Percentiles rank a stretch among this genome's conserved stretches.
phyloP scores from a whole-genome alignment of 2,113 vertebrate genomes.

The Hirundichthys speculiger region DNA sequence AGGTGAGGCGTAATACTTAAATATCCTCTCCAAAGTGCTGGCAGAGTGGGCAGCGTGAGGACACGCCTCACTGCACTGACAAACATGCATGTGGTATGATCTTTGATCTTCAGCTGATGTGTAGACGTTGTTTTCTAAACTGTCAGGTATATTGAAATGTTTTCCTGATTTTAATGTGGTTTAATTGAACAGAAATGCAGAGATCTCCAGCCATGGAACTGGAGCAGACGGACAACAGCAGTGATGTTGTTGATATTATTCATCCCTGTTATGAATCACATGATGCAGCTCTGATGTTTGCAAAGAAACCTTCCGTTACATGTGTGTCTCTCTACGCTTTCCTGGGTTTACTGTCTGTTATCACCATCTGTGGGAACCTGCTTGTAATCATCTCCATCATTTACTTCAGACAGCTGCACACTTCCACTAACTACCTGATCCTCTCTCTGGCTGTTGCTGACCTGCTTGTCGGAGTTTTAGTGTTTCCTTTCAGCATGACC shows the following conservation, averaged over 20 bases:
- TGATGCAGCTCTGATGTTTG: not conserved
- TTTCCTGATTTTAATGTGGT: too few species aligned
- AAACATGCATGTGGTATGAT: too few species aligned
- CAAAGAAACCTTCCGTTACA: not conserved
- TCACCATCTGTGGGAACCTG: constrained; percentile 9
- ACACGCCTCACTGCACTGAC: too few species aligned
- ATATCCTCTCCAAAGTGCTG: too few species aligned
- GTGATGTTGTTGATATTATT: not conserved
- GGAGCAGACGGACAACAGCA: not conserved
- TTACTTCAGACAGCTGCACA: constrained; percentile 13
- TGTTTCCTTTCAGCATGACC: not conserved
- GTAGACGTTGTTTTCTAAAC: too few species aligned
- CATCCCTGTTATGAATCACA: constrained; percentile 23
- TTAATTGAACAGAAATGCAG: not conserved
- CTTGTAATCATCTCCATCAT: constrained; percentile 2
- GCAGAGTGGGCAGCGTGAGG: not conserved
- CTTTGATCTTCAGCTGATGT: too few species aligned
- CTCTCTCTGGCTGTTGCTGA: constrained; percentile 6
- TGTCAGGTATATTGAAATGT: too few species aligned
- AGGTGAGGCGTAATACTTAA: constrained; percentile 1
- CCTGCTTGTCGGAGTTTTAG: too few species aligned
- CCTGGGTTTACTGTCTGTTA: not conserved
- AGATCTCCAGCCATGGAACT: not conserved
- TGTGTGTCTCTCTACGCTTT: not conserved
- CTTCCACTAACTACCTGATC: not conserved